A percentile compares a stretch with the other conserved stretches of the same genome.
phyloP scores from a whole-genome alignment of 2,113 vertebrate species.

The Mormyrus lacerda region DNA sequence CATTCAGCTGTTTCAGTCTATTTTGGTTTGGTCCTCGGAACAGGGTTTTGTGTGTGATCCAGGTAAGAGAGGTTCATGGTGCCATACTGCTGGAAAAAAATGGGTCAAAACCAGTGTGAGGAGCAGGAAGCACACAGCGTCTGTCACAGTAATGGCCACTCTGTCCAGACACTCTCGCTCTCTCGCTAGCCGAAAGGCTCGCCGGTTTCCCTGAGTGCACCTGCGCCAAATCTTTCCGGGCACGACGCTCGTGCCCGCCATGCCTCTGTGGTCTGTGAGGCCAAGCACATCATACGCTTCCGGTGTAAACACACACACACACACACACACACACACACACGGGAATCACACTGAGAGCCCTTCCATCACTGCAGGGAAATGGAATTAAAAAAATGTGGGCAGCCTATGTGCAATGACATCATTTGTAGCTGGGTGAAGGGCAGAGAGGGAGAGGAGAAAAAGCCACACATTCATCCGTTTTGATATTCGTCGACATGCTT shows the following conservation, averaged over 20 bases:
- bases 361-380: slow-evolving; percentile 34
- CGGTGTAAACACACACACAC: neutral
- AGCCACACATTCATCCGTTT: slow-evolving; percentile 11
- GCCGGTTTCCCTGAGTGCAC: neutral
- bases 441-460: slow-evolving; percentile 54
- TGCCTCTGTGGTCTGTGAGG: neutral
- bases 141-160: neutral
- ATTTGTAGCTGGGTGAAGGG: slow-evolving; percentile 64
- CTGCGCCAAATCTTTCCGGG: neutral
- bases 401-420: slow-evolving; percentile 52
- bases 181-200: neutral
- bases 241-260: neutral
- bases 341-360: slow-evolving; percentile 25
- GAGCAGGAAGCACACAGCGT: neutral
- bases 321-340: neutral
- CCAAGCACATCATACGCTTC: neutral
- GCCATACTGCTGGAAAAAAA: neutral
- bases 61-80: slow-evolving; percentile 8
- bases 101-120: slow-evolving; percentile 5
- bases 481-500: neutral
- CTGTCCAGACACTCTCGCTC: neutral
- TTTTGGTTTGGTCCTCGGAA: neutral
- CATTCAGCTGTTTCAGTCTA: neutral
- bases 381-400: slow-evolving; percentile 44
- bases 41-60: neutral